A percentile compares a stretch with the other conserved stretches of the same genome.
These are phyloP conservation scores for Osmerus eperlanus DNA, from an alignment of 2,113 vertebrate genomes.

Conservation along the genomic window DNA sequence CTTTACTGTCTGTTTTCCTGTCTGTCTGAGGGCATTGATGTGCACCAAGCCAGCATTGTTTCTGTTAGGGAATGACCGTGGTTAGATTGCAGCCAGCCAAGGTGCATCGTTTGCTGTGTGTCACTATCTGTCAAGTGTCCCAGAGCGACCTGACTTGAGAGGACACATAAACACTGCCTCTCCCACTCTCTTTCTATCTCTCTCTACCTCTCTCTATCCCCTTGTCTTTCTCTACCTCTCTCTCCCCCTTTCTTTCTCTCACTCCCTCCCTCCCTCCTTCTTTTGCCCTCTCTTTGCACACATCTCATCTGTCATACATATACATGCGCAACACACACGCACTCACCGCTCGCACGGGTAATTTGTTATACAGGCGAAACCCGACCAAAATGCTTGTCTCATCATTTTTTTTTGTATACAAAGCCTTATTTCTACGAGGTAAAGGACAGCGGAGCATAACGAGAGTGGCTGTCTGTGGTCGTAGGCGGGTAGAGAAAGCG, in stretches of 20 bases:
- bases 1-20: too few species aligned
- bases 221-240: conserved; percentile 8
- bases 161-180: conserved; percentile 14
- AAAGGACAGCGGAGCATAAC: conserved; percentile 52
- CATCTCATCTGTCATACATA: conserved; percentile 11
- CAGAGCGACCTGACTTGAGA: conserved; percentile 9
- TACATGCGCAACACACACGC: conserved; percentile 34
- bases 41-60: neutral
- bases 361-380: conserved; percentile 53
- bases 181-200: neutral
- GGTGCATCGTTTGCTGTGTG: conserved; percentile 56
- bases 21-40: neutral
- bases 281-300: conserved; percentile 17
- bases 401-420: conserved; percentile 65
- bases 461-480: conserved; percentile 30
- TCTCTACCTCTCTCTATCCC: conserved; percentile 3
- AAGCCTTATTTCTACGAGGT: conserved; percentile 59
- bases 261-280: conserved; percentile 6
- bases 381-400: conserved; percentile 59
- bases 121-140: conserved; percentile 48
- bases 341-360: neutral
- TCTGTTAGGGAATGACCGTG: neutral
- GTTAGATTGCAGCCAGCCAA: conserved; percentile 17
- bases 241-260: conserved; percentile 31
- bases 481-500: neutral